A percentile compares a stretch with the other conserved stretches of the same genome.
These are phyloP conservation scores for Psephotus haematonotus DNA, from an alignment of 2,113 vertebrate species.

Conservation along the genomic window DNA sequence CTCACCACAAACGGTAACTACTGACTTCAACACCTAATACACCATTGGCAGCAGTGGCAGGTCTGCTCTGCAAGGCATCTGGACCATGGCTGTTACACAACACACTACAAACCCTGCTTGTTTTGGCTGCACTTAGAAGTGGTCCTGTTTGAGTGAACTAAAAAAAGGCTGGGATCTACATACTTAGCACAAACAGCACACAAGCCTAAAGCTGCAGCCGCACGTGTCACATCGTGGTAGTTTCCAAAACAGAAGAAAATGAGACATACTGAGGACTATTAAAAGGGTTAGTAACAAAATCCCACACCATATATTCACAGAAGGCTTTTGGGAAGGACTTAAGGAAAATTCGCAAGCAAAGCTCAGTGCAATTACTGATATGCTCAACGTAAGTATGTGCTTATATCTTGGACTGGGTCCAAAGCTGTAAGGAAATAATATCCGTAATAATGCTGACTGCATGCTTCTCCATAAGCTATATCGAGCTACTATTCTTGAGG, in stretches of 20 bases:
- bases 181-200: neutral
- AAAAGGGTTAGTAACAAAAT: neutral
- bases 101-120: neutral
- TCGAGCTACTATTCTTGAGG: neutral
- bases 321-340: neutral
- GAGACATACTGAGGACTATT: neutral
- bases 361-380: neutral
- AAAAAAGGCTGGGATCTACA: neutral
- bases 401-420: neutral
- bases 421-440: neutral
- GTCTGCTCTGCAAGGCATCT: neutral
- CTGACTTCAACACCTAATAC: neutral
- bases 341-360: neutral
- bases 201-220: neutral
- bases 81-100: neutral
- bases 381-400: neutral
- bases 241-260: neutral
- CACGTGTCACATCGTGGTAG: rapidly evolving
- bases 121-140: neutral
- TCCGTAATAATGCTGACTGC: neutral
- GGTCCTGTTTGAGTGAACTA: neutral
- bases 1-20: neutral
- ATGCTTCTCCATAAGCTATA: neutral
- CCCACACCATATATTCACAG: neutral
- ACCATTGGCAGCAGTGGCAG: neutral